Conservation (phyloP, 2,888 invertebrate genomes). For the Temnothorax ravouxi region DNA sequence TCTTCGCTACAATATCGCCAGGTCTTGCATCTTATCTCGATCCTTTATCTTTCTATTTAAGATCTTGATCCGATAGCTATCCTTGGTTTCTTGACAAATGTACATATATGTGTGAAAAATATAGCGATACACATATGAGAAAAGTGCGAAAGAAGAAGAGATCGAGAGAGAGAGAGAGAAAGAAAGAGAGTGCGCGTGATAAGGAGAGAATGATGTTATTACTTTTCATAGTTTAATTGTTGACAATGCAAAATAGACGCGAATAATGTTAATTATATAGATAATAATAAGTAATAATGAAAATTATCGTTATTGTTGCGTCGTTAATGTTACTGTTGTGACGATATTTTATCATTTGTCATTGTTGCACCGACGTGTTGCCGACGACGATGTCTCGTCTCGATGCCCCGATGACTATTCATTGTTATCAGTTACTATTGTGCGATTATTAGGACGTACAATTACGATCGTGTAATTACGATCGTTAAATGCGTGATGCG, state of each 20-base stretch:
- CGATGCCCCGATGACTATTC: conserved; percentile 30
- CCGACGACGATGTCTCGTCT: conserved; percentile 25
- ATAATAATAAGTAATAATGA: conserved; percentile 36
- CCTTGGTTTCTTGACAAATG: conserved; percentile 14
- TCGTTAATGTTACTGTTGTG: conserved; percentile 60
- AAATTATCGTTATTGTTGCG: conserved; percentile 49
- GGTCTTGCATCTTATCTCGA: background rate
- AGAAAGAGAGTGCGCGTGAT: background rate
- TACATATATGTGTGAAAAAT: background rate
- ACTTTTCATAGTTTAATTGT: conserved; percentile 58
- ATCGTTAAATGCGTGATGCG: conserved; percentile 33
- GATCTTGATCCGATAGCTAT: background rate
- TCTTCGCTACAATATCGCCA: background rate
- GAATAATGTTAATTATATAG: conserved; percentile 45
- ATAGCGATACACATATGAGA: background rate
- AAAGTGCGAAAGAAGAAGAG: background rate
- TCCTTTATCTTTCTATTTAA: conserved; percentile 8
- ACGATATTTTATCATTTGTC: conserved; percentile 59
- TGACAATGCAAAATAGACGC: conserved; percentile 38
- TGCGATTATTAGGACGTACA: conserved; percentile 50
- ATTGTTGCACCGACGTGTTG: conserved; percentile 38
- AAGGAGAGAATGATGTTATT: conserved; percentile 40
- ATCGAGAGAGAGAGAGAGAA: background rate
- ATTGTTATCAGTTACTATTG: conserved; percentile 55
- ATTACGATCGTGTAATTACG: conserved; percentile 46